Percentiles rank a stretch among this genome's conserved stretches.
These are phyloP conservation scores for Spilarctia lutea DNA, from an alignment of 2,888 invertebrate species.

Conservation along the genomic window DNA sequence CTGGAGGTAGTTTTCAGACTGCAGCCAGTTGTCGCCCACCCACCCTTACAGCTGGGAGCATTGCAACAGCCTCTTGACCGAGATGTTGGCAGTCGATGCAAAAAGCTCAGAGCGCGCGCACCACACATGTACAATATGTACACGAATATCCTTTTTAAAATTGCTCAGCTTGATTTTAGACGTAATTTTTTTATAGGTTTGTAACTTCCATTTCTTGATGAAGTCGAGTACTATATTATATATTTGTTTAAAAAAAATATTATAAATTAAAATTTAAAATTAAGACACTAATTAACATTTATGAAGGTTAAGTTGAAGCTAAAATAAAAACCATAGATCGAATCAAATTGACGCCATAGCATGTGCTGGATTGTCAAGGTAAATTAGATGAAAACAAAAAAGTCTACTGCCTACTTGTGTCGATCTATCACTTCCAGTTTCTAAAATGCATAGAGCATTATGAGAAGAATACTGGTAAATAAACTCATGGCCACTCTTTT, in stretches of 20 bases:
- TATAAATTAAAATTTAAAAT: too few species aligned
- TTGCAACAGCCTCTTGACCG: constrained; percentile 21
- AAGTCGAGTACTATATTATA: background rate
- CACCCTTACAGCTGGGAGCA: constrained; percentile 10
- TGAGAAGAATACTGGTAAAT: too few species aligned
- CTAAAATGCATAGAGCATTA: too few species aligned
- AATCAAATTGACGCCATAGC: too few species aligned
- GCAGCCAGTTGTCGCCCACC: background rate
- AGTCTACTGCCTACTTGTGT: too few species aligned
- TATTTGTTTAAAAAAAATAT: background rate
- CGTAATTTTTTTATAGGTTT: background rate
- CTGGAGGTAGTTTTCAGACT: constrained; percentile 17
- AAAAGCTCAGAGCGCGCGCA: background rate
- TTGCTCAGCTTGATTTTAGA: background rate
- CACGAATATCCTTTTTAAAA: constrained; percentile 10
- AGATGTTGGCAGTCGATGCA: constrained; percentile 15
- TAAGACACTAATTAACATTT: too few species aligned
- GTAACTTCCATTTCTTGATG: background rate
- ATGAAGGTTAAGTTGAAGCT: too few species aligned
- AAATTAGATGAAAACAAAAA: too few species aligned
- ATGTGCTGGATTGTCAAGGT: too few species aligned
- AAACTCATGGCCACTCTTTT: too few species aligned
- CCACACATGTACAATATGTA: background rate
- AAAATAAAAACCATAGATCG: too few species aligned
- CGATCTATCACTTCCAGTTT: too few species aligned